phyloP scores from a whole-genome alignment of 2,797 vertebrate genomes.

The Potorous gilbertii region DNA sequence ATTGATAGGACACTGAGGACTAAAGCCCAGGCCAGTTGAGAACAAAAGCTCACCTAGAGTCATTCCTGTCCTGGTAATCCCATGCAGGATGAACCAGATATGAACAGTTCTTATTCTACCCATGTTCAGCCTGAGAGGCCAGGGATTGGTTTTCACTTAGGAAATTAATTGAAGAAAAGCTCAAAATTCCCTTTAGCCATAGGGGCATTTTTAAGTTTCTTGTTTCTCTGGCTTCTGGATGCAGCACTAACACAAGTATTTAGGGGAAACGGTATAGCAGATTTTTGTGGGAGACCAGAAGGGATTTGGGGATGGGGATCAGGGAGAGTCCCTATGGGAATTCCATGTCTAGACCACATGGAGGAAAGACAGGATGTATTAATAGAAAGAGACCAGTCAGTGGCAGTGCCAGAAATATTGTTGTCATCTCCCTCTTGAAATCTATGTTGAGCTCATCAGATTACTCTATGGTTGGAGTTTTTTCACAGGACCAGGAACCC shows the following conservation, averaged over 20 bases:
- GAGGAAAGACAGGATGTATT: neutral
- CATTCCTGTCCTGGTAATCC: slow-evolving; percentile 71
- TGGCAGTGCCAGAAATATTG: neutral
- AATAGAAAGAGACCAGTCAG: neutral
- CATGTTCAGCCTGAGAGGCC: slow-evolving; percentile 64
- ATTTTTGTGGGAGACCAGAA: slow-evolving; percentile 15
- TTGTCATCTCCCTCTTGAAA: slow-evolving; percentile 35
- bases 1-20: slow-evolving; percentile 74
- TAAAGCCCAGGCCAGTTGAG: slow-evolving; percentile 68
- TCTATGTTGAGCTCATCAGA: neutral
- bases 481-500: neutral
- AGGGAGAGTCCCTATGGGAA: neutral
- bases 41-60: slow-evolving; percentile 75
- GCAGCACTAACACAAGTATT: slow-evolving; percentile 27
- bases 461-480: slow-evolving; percentile 29
- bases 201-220: slow-evolving; percentile 20
- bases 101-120: slow-evolving; percentile 71
- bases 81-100: slow-evolving; percentile 73
- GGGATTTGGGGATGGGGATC: neutral
- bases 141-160: slow-evolving; percentile 67
- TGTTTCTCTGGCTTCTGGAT: slow-evolving; percentile 1
- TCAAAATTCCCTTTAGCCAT: slow-evolving; percentile 20
- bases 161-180: slow-evolving; percentile 71
- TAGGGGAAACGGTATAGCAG: neutral
- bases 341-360: neutral